Conservation (phyloP, 2,888 invertebrate species). For the Chloroclystis v-ata region DNA sequence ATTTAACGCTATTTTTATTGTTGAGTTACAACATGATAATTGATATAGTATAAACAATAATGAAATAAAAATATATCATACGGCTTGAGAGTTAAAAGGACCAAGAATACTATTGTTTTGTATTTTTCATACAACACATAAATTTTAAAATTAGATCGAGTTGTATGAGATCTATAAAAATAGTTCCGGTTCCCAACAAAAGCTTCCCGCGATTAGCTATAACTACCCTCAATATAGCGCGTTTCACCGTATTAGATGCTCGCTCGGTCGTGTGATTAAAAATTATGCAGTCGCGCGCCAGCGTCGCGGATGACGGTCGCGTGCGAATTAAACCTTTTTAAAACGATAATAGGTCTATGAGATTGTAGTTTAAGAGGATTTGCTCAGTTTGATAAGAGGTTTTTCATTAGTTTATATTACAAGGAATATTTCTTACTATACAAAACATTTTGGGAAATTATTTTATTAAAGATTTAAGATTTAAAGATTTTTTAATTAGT, state of each 20-base stretch:
- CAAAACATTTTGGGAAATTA: too few species aligned
- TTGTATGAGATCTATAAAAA: slow-evolving; percentile 34
- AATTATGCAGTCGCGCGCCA: slow-evolving; percentile 65
- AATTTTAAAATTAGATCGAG: slow-evolving; percentile 16
- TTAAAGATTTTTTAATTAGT: too few species aligned
- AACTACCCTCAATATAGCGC: slow-evolving; percentile 54
- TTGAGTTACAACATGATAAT: too few species aligned
- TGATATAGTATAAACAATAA: too few species aligned
- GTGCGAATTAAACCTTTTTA: slow-evolving; percentile 63
- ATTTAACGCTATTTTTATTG: too few species aligned
- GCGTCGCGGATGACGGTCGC: slow-evolving; percentile 47
- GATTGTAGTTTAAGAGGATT: slow-evolving; percentile 16
- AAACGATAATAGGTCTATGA: slow-evolving; percentile 43
- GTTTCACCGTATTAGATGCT: slow-evolving; percentile 75
- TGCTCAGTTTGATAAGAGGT: slow-evolving; percentile 6
- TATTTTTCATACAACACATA: too few species aligned
- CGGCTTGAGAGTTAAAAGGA: too few species aligned
- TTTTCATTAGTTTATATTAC: too few species aligned
- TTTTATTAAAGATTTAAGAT: too few species aligned
- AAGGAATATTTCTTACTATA: too few species aligned
- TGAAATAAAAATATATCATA: too few species aligned
- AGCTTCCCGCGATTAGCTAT: slow-evolving; percentile 49
- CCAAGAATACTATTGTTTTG: too few species aligned
- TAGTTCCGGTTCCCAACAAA: slow-evolving; percentile 45
- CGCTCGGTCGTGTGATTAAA: slow-evolving; percentile 76